phyloP scores from a whole-genome alignment of 2,888 invertebrate genomes.

The Aphrophora alni region DNA sequence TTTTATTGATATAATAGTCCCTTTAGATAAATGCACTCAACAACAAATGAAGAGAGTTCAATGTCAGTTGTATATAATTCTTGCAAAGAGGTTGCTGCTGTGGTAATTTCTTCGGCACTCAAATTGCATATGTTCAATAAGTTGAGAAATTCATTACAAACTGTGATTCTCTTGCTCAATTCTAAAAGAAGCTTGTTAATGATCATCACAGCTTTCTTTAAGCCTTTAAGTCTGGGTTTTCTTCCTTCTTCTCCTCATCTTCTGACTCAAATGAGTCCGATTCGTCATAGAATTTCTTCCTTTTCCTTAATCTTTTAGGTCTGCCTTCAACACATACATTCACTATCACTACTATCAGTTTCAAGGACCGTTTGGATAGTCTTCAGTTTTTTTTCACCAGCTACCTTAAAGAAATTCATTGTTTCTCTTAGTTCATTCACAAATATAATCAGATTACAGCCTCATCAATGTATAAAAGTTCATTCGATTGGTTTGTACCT shows the following conservation, averaged over 20 bases:
- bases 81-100: constrained; percentile 23
- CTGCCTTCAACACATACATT: constrained; percentile 10
- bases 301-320: constrained; percentile 12
- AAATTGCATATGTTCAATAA: constrained; percentile 21
- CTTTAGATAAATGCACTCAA: constrained; percentile 13
- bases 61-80: constrained; percentile 24
- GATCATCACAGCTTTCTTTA: background rate
- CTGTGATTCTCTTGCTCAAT: constrained; percentile 11
- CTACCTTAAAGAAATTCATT: constrained; percentile 6
- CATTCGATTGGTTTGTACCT: constrained; percentile 13
- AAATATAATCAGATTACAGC: constrained; percentile 19
- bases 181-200: background rate
- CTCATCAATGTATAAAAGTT: constrained; percentile 9
- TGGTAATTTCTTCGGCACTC: constrained; percentile 7
- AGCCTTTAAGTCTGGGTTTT: background rate
- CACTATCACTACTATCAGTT: background rate
- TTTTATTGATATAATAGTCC: background rate
- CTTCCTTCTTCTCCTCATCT: background rate
- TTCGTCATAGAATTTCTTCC: constrained; percentile 11
- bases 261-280: background rate
- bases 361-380: background rate
- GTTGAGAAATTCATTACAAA: constrained; percentile 18
- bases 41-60: constrained; percentile 18
- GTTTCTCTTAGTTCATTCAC: constrained; percentile 15
- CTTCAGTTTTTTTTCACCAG: constrained; percentile 15